These are phyloP conservation scores for Palloptera scutellata DNA, from an alignment of 2,888 invertebrate species.

Conservation along the genomic window DNA sequence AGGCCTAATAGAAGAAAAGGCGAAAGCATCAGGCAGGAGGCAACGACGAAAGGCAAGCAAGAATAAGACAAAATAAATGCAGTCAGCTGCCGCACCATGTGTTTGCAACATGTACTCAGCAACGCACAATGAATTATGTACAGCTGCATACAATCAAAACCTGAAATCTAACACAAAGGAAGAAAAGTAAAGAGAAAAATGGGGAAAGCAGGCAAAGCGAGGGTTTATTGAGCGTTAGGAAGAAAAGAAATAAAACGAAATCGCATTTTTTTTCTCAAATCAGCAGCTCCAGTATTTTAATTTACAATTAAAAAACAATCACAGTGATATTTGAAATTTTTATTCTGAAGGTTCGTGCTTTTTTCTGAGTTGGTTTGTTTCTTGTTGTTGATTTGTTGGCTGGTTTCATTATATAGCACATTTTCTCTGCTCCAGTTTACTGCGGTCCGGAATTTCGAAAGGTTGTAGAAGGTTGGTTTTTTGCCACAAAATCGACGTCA, in stretches of 20 bases:
- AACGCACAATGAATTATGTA: constrained; percentile 15
- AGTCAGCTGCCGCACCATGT: constrained; percentile 51
- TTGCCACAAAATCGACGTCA: no score
- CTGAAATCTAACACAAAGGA: background rate
- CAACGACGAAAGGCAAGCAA: constrained; percentile 43
- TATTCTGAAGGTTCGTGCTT: constrained; percentile 47
- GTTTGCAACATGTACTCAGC: constrained; percentile 32
- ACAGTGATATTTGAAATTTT: constrained; percentile 63
- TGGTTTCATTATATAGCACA: no score
- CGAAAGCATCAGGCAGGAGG: constrained; percentile 19
- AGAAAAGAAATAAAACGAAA: constrained; percentile 31
- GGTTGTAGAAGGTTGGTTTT: no score
- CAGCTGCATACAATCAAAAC: no score
- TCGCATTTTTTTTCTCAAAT: constrained; percentile 58
- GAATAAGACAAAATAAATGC: constrained; percentile 36
- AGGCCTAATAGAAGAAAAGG: constrained; percentile 35
- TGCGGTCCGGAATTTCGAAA: no score
- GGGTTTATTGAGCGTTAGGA: no score
- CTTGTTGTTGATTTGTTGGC: constrained; percentile 10
- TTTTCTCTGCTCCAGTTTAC: no score
- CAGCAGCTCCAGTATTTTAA: constrained; percentile 65
- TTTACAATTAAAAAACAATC: constrained; percentile 65
- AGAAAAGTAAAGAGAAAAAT: background rate
- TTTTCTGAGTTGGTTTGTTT: constrained; percentile 37
- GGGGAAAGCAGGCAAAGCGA: no score